Evolutionary conservation across 2,888 invertebrate species (phyloP), one percentile per base, ranked within the genome.

Genomic region (Eurytoma californica): DNA sequence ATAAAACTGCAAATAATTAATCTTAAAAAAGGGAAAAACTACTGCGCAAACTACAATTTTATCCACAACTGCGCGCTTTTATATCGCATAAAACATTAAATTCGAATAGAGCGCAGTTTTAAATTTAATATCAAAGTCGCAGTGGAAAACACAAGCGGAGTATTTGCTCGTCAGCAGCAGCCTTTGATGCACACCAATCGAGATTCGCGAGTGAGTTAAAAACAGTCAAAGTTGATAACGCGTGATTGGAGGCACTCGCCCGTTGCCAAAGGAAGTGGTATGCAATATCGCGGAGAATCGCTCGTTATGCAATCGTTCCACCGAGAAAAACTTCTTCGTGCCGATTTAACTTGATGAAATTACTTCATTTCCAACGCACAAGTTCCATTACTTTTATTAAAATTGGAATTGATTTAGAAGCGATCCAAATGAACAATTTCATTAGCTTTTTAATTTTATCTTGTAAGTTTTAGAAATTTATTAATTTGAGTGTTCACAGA

Each of bases 151-250:
- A 61, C 7, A 20, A 24, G 14, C 13, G 7, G 28, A 30, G 14
- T 49, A 49, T 49, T 24, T 24, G 12, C 24, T 20, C 24, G 24
- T 2, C 24, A 24, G 24, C 24, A 24, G 24, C 24, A 60, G 24
- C 24, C 66, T 66, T 66, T 66, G 51, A 66, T 49, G 20, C 14
- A 14, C 9, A 51, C 51, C 66, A 24, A 66, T 66, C 66, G 16
- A 53, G 51, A 66, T 5, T 24, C 60, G 13, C 14, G 14, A 20
- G 20, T 14, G 30, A 51, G 24, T 14, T 66, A 14, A 66, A 66
- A 66, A 66, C 66, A 66, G 66, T 66, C 18, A 13, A 51, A 51
- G 66, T 66, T 51, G 53, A 66, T 49, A 66, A 49, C 66, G 2
- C 20, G 53, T 51, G 66, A 66, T 49, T 66, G 49, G 39, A 51